Evolutionary conservation across 1,140 invertebrate genomes (phyloP).

Genomic region (Elymnias hypermnestra): DNA sequence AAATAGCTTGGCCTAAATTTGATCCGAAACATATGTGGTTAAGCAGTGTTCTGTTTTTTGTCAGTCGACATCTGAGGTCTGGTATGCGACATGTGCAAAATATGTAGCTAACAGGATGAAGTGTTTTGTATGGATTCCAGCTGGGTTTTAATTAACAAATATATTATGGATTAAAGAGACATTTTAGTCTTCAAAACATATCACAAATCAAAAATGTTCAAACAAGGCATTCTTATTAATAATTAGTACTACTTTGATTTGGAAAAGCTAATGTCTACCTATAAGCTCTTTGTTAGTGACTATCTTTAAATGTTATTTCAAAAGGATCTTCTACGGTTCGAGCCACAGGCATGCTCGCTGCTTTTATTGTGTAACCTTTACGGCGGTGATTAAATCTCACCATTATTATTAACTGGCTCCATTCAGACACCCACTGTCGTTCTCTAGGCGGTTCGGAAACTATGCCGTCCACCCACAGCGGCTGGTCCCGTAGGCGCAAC

Average conservation of each 20-base stretch:
- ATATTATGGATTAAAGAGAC: no score
- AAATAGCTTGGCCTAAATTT: conserved; percentile 45
- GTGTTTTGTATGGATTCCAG: conserved; percentile 45
- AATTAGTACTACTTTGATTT: conserved; percentile 47
- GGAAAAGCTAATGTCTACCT: conserved; percentile 37
- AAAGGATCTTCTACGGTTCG: conserved; percentile 50
- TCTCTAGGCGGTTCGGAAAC: conserved; percentile 66
- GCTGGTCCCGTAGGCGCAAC: conserved; percentile 72
- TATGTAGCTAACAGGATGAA: conserved; percentile 40
- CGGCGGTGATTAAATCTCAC: conserved; percentile 73
- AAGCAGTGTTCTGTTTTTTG: conserved; percentile 60
- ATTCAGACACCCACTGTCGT: conserved; percentile 74
- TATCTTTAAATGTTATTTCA: conserved; percentile 51
- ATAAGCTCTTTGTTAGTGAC: conserved; percentile 58
- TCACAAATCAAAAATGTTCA: neutral
- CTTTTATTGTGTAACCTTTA: conserved; percentile 68
- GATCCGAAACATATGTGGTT: conserved; percentile 48
- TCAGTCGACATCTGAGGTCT: conserved; percentile 57
- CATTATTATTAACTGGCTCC: conserved; percentile 75
- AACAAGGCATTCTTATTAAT: conserved; percentile 31
- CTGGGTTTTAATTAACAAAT: neutral
- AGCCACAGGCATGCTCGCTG: conserved; percentile 60
- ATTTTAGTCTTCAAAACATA: neutral
- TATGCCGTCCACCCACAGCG: conserved; percentile 73
- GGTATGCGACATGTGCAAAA: conserved; percentile 61